These are phyloP conservation scores for Gorsachius goisagi DNA, from an alignment of 2,113 vertebrate genomes.

Conservation along the genomic window DNA sequence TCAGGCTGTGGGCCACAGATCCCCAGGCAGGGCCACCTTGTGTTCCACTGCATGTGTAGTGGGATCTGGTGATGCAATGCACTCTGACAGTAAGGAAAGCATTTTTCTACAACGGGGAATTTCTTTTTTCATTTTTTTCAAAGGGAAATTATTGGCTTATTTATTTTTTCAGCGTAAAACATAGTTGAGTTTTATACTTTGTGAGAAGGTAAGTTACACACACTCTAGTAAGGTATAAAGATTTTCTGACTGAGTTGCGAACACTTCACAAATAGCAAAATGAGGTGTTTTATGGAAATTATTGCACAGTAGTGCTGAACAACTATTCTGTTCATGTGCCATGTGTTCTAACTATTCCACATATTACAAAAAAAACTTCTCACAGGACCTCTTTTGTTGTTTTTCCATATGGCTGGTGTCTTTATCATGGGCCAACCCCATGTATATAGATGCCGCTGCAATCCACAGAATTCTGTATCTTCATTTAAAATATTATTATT, in stretches of 20 bases:
- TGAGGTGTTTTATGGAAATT: not conserved
- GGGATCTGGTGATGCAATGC: not conserved
- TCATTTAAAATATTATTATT: not conserved
- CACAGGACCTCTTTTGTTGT: not conserved
- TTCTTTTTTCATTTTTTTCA: not conserved
- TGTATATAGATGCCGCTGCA: not conserved
- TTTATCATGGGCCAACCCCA: not conserved
- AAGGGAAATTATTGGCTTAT: not conserved
- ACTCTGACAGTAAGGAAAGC: not conserved
- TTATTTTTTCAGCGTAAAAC: not conserved
- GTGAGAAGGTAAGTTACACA: not conserved
- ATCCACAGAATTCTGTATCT: not conserved
- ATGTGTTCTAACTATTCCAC: not conserved
- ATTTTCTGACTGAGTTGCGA: not conserved
- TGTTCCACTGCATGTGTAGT: not conserved
- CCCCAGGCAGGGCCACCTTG: no score
- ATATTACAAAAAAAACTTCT: not conserved
- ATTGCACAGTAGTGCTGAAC: not conserved
- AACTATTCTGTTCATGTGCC: not conserved
- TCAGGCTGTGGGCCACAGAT: not conserved
- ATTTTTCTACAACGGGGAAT: not conserved
- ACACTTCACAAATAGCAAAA: not conserved
- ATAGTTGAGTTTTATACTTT: not conserved
- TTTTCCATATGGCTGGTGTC: not conserved
- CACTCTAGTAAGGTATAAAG: not conserved